These are phyloP conservation scores for Nycticebus coucang DNA, from an alignment of 2,113 vertebrate genomes.

Conservation along the genomic window DNA sequence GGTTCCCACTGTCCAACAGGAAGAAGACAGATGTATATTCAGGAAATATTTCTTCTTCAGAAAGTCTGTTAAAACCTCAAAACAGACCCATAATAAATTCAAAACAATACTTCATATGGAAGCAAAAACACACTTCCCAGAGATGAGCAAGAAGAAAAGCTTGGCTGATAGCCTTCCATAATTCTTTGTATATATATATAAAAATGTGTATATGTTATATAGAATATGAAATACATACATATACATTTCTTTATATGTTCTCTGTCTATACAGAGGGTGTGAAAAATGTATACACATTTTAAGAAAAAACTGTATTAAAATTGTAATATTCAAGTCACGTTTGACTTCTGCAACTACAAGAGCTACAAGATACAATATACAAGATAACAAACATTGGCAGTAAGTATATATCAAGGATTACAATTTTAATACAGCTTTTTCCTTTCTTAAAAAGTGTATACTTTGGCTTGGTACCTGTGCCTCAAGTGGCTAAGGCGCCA, in stretches of 20 bases:
- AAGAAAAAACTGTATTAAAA: no score
- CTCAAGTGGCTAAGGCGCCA: no score
- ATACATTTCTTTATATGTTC: not conserved
- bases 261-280: not conserved
- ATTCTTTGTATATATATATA: not conserved
- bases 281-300: no score
- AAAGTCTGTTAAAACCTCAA: not conserved
- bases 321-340: no score
- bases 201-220: not conserved
- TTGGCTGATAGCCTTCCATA: not conserved
- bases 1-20: not conserved
- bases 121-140: not conserved
- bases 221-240: not conserved
- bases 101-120: not conserved
- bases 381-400: no score
- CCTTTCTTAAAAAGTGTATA: no score
- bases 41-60: not conserved
- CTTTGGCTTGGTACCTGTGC: no score
- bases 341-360: no score
- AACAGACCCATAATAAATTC: not conserved
- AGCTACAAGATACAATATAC: no score
- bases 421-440: no score
- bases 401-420: no score
- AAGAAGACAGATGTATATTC: not conserved
- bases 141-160: not conserved